A percentile compares a stretch with the other conserved stretches of the same genome.
These are phyloP conservation scores for Esox niger DNA, from an alignment of 2,113 vertebrate species.

Conservation along the genomic window DNA sequence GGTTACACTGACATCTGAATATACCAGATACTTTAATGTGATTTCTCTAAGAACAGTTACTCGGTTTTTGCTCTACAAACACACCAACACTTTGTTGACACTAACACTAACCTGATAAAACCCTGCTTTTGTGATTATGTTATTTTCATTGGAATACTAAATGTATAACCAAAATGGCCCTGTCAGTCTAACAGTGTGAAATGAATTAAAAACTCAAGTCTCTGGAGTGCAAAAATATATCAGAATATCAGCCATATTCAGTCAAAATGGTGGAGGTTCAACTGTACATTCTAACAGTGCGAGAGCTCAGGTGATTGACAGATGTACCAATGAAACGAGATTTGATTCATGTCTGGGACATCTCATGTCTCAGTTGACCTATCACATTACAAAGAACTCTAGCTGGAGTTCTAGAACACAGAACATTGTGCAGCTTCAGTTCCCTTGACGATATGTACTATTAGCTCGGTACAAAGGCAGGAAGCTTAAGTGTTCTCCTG, in stretches of 20 bases:
- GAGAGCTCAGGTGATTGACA: too few relatives aligned
- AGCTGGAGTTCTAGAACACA: constrained; percentile 48
- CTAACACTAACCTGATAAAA: constrained; percentile 52
- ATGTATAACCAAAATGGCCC: constrained; percentile 26
- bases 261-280: neutral
- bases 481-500: constrained; percentile 15
- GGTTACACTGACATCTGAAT: constrained; percentile 54
- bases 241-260: too few relatives aligned
- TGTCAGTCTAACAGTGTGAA: constrained; percentile 13
- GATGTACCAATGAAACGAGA: too few relatives aligned
- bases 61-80: constrained; percentile 54
- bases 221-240: constrained; percentile 6
- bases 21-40: constrained; percentile 50
- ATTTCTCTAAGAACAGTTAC: constrained; percentile 53
- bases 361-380: constrained; percentile 7
- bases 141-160: constrained; percentile 58
- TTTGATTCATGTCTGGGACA: too few relatives aligned
- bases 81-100: constrained; percentile 67
- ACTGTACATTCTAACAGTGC: too few relatives aligned
- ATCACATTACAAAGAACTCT: constrained; percentile 31
- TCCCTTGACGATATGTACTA: constrained; percentile 47
- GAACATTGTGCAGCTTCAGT: constrained; percentile 41
- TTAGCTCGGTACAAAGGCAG: constrained; percentile 30
- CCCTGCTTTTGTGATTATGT: constrained; percentile 65
- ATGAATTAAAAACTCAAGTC: constrained; percentile 25